Base-by-base conservation (phyloP, 2,797 vertebrate species). In the Spinibarbus caldwelli region DNA sequence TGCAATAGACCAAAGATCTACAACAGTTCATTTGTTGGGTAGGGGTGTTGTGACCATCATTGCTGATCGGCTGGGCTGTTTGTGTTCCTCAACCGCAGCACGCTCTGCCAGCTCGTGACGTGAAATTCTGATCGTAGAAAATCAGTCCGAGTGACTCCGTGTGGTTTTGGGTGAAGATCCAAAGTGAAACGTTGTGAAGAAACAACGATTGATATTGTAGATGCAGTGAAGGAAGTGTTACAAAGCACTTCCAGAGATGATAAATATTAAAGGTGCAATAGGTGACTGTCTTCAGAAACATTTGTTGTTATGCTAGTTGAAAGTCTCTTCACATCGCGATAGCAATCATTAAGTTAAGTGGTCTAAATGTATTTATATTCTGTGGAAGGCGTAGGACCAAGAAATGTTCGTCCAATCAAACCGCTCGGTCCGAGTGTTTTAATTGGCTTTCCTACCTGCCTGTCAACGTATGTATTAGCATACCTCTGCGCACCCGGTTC, bases 221-320 rank as follows among this genome's bases (percentile, higher is more conserved):
- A 72, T 66, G 41, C 41, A 36, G 21, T 26, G 52, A 36, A 38
- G 34, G 19, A 67, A 78, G 52, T 62, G 77, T 34, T 26, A 54
- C 82, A 83, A 62, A 86, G 84, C 77, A 78, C 26, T 45, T 68
- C 64, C 2, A 26, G n/a, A 59, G 64, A 29, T 59, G 14, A 81
- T 70, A 66, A 54, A 87, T 64, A 81, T 36, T 66, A n/a, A n/a
- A n/a, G n/a, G n/a, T n/a, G n/a, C n/a, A n/a, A n/a, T n/a, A n/a
- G n/a, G n/a, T n/a, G n/a, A n/a, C n/a, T n/a, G n/a, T n/a, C n/a
- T n/a, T n/a, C n/a, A n/a, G n/a, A n/a, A n/a, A n/a, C n/a, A n/a
- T n/a, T n/a, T n/a, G n/a, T n/a, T n/a, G n/a, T n/a, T n/a, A n/a
- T n/a, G n/a, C n/a, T n/a, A n/a, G n/a, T n/a, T n/a, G n/a, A n/a